These are phyloP conservation scores for Catharus fuscescens DNA, from an alignment of 2,113 vertebrate species.

Conservation along the genomic window DNA sequence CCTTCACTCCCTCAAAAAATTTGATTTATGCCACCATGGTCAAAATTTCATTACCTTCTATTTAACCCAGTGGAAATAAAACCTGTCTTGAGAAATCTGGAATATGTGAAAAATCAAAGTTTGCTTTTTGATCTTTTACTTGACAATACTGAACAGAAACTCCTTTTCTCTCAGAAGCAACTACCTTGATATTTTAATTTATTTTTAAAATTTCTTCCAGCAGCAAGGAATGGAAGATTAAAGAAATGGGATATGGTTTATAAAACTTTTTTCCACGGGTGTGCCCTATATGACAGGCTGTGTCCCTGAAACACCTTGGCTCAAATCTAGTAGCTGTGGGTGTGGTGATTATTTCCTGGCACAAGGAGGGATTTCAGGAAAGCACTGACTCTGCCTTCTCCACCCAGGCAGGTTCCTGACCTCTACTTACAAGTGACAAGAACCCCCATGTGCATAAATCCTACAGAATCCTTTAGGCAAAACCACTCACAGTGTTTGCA, in stretches of 20 bases:
- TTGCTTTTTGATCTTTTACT: conserved; percentile 22
- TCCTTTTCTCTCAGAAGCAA: not conserved
- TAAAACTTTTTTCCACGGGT: conserved; percentile 45
- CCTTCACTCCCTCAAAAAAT: not conserved
- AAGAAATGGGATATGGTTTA: conserved; percentile 55
- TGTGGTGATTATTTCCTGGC: conserved; percentile 70
- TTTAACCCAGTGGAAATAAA: conserved; percentile 7
- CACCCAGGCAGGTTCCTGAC: conserved; percentile 67
- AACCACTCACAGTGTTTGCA: conserved; percentile 52
- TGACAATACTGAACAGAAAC: conserved; percentile 40
- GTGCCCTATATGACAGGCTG: conserved; percentile 29
- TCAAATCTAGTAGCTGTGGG: conserved; percentile 44
- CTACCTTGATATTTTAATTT: not conserved
- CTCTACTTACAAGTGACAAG: conserved; percentile 55
- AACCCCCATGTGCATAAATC: conserved; percentile 30
- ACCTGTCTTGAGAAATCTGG: not conserved
- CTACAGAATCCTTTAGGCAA: conserved; percentile 15
- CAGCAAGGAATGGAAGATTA: conserved; percentile 56
- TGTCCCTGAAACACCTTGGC: conserved; percentile 67
- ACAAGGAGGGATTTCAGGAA: conserved; percentile 67
- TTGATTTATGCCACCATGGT: not conserved
- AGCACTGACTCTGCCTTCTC: conserved; percentile 58
- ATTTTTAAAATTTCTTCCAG: conserved; percentile 12
- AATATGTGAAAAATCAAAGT: conserved; percentile 21
- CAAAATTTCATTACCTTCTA: conserved; percentile 15